phyloP scores from a whole-genome alignment of 2,888 invertebrate species.

The Eristalis tenax region DNA sequence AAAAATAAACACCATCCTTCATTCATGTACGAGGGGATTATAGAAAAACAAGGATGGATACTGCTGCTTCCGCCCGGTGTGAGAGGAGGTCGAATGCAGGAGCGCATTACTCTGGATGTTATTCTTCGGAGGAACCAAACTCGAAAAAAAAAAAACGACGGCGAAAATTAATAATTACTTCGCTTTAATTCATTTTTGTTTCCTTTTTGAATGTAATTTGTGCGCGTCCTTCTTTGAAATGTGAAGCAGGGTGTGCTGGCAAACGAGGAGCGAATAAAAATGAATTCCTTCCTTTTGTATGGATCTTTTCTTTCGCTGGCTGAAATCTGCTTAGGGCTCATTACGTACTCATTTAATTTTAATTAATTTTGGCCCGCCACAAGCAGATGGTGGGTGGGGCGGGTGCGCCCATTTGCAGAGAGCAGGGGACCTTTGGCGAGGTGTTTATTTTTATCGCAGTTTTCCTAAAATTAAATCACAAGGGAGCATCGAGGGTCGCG shows the following conservation, averaged over 20 bases:
- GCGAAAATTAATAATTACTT: slow-evolving; percentile 56
- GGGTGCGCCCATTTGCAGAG: neutral
- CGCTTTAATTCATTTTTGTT: slow-evolving; percentile 44
- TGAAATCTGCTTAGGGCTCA: slow-evolving; percentile 57
- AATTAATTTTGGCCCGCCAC: slow-evolving; percentile 55
- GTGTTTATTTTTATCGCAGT: neutral
- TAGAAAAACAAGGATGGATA: neutral
- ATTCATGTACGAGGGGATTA: slow-evolving; percentile 1
- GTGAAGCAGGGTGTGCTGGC: neutral
- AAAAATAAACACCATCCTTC: slow-evolving; percentile 9
- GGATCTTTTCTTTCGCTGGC: slow-evolving; percentile 37
- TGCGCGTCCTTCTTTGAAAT: slow-evolving; percentile 10
- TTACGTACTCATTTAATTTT: slow-evolving; percentile 58
- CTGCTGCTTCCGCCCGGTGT: neutral
- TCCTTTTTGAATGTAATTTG: slow-evolving; percentile 33
- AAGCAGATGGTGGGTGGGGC: slow-evolving; percentile 18
- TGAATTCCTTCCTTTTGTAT: slow-evolving; percentile 10
- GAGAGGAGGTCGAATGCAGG: neutral
- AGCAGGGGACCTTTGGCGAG: too few species aligned
- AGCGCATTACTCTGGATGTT: slow-evolving; percentile 8
- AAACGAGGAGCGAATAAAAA: neutral
- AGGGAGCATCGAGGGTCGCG: too few species aligned
- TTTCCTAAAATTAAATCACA: neutral
- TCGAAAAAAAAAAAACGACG: slow-evolving; percentile 9
- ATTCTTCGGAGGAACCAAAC: slow-evolving; percentile 19